These are phyloP conservation scores for Paedocypris micromegethes DNA, from an alignment of 2,797 vertebrate genomes.

Conservation along the genomic window DNA sequence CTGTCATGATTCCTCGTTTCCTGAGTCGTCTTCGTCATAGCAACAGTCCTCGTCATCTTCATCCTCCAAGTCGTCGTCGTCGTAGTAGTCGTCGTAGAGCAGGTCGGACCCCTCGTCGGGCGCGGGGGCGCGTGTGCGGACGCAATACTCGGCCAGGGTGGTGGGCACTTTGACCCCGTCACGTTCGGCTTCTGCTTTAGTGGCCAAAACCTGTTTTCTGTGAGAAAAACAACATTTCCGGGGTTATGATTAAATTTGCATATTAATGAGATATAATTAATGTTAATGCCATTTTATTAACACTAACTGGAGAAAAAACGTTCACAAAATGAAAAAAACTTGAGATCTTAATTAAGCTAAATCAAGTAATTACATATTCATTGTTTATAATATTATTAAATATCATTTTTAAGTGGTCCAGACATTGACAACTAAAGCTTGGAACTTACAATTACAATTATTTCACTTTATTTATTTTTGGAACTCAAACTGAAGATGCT, in stretches of 20 bases:
- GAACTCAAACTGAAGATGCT: too few species aligned
- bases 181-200: conserved; percentile 85
- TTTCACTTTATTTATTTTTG: too few species aligned
- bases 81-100: conserved; percentile 90
- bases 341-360: too few species aligned
- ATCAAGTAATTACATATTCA: too few species aligned
- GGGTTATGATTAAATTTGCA: not conserved
- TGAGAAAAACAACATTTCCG: conserved; percentile 8
- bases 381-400: too few species aligned
- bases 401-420: too few species aligned
- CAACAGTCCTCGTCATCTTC: conserved; percentile 75
- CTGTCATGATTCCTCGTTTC: conserved; percentile 89
- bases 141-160: conserved; percentile 90
- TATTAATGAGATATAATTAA: too few species aligned
- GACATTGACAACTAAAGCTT: too few species aligned
- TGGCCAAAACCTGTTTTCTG: conserved; percentile 92
- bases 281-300: too few species aligned
- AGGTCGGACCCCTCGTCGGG: conserved; percentile 89
- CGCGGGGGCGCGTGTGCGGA: conserved; percentile 83
- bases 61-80: conserved; percentile 85
- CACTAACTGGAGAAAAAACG: too few species aligned
- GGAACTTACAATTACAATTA: too few species aligned
- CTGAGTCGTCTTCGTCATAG: conserved; percentile 87
- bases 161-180: conserved; percentile 92
- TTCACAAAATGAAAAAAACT: too few species aligned